A percentile compares a stretch with the other conserved stretches of the same genome.
These are phyloP conservation scores for Idaea aversata DNA, from an alignment of 2,888 invertebrate genomes.

Conservation along the genomic window DNA sequence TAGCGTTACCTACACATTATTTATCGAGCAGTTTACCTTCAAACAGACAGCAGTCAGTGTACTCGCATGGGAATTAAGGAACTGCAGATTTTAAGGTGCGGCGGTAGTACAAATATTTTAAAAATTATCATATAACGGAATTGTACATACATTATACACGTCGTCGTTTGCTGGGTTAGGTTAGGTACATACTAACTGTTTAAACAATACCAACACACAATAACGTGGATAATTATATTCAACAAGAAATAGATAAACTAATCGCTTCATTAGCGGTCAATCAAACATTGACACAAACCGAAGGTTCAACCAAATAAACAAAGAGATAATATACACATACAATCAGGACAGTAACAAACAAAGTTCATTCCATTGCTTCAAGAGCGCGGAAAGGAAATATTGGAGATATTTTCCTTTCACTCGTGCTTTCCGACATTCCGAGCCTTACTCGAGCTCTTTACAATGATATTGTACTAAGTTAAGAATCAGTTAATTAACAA, in stretches of 20 bases:
- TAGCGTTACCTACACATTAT: conserved; percentile 16
- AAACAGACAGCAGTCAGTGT: conserved; percentile 11
- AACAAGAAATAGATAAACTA: conserved; percentile 26
- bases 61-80: conserved; percentile 6
- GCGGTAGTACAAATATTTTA: not conserved
- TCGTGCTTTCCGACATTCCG: conserved; percentile 39
- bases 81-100: conserved; percentile 5
- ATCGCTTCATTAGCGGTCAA: conserved; percentile 27
- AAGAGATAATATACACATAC: conserved; percentile 25
- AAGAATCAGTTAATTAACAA: too few relatives aligned
- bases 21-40: conserved; percentile 22
- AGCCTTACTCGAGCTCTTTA: not conserved
- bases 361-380: conserved; percentile 48
- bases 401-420: conserved; percentile 58
- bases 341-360: conserved; percentile 32
- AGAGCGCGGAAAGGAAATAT: conserved; percentile 55
- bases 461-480: too few relatives aligned
- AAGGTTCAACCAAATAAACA: conserved; percentile 21
- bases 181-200: conserved; percentile 4
- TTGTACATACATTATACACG: not conserved
- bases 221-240: not conserved
- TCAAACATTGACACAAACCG: conserved; percentile 18
- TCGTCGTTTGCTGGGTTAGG: not conserved
- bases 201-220: not conserved
- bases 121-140: conserved; percentile 6